Percentiles rank a stretch among this genome's conserved stretches.
These are phyloP conservation scores for Cyanoramphus novaezelandiae DNA, from an alignment of 2,113 vertebrate species.

Conservation along the genomic window DNA sequence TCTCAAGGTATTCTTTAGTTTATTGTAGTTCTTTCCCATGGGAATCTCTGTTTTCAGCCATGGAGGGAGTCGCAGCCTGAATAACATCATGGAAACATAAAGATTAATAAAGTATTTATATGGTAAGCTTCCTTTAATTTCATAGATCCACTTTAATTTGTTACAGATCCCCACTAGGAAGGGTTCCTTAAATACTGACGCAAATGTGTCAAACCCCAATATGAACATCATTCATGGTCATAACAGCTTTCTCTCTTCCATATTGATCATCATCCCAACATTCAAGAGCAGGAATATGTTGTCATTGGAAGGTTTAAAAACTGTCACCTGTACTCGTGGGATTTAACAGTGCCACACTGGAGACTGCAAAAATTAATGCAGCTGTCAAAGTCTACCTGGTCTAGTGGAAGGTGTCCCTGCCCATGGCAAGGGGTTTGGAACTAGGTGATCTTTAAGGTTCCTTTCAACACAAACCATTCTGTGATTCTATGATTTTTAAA, in stretches of 20 bases:
- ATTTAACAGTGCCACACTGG: background rate
- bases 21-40: conserved; percentile 94
- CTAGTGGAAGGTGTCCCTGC: background rate
- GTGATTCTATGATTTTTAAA: background rate
- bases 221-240: background rate
- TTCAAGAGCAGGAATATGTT: background rate
- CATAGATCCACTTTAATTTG: background rate
- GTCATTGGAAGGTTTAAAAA: background rate
- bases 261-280: background rate
- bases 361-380: background rate
- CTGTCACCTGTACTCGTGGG: background rate
- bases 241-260: background rate
- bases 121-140: background rate
- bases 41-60: conserved; percentile 98
- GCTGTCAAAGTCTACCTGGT: background rate
- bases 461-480: background rate
- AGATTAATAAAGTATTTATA: background rate
- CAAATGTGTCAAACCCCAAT: background rate
- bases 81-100: conserved; percentile 7
- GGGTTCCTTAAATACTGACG: background rate
- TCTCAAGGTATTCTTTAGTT: conserved; percentile 89
- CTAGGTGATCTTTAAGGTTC: background rate
- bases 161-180: background rate
- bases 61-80: conserved; percentile 90
- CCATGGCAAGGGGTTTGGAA: background rate